Conservation (phyloP, 2,888 invertebrate genomes). For the Luperina nickerlii region DNA sequence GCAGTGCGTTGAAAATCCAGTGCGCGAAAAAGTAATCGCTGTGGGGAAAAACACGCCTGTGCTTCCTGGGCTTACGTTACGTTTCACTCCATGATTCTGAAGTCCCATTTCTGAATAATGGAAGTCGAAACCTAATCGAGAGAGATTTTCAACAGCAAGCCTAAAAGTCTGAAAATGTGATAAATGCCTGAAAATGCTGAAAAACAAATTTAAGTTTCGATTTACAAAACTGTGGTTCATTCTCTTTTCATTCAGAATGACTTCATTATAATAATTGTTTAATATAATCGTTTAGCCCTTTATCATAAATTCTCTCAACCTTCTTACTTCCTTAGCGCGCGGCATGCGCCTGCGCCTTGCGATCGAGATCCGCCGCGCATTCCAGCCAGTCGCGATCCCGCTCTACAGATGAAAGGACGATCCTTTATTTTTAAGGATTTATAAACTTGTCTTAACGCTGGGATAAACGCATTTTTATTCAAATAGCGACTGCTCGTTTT, state of each 20-base stretch:
- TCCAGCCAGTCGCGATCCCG: conserved; percentile 58
- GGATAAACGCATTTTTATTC: conserved; percentile 51
- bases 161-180: background rate
- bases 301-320: background rate
- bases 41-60: background rate
- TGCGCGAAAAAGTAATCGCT: too few relatives aligned
- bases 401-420: conserved; percentile 52
- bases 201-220: background rate
- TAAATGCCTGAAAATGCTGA: background rate
- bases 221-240: background rate
- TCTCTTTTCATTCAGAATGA: background rate
- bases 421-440: conserved; percentile 56
- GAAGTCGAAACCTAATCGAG: background rate
- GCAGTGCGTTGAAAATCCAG: background rate
- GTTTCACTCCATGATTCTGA: background rate
- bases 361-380: conserved; percentile 57
- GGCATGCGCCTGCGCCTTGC: conserved; percentile 52
- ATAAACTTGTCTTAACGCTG: conserved; percentile 49
- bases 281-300: background rate
- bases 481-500: conserved; percentile 37
- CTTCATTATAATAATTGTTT: background rate
- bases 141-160: background rate
- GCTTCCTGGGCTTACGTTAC: background rate
- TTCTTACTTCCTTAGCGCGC: conserved; percentile 7
- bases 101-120: background rate